Evolutionary conservation across 2,888 invertebrate genomes (phyloP), one percentile per base, ranked within the genome.

Genomic region (Anagyrus pseudococci): DNA sequence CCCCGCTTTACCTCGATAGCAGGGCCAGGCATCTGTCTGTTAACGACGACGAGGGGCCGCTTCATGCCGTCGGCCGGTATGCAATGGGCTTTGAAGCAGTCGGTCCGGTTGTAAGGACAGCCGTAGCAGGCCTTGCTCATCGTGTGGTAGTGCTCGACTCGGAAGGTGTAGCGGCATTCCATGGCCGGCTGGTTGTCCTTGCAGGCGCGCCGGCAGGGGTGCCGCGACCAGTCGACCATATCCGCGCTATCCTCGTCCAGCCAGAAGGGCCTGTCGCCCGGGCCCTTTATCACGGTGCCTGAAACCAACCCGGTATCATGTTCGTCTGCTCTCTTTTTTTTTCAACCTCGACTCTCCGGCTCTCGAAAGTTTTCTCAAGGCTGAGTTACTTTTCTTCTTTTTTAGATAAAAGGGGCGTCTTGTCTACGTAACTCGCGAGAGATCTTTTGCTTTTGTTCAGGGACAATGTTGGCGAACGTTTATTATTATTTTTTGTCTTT

Each of bases 11-110:
- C 93, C 86, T 94, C 91, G 56, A 96, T 88, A 0, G 88, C 80
- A 0, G 95, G 95, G 44, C 95, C 95, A 0, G 96, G 95, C 85
- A 96, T 86, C 82, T 89, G 89, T 68, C 95, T 86, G 82, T 96
- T 96, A 4, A 94, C 86, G 0, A 92, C 90, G 15, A 91, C 86
- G 33, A 96, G 82, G 0, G 91, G 85, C 67, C 94, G 84, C 62
- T 86, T 86, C 44, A 89, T 84, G 0, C 96, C 96, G 79, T 96
- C 94, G 1, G 88, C 93, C 0, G 92, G 85, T 64, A 96, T 87
- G 77, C 96, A 96, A 76, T 96, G 91, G 0, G 87, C 86, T 54
- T 90, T 83, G 48, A 81, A 82, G 75, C 96, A 96, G 75, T 96
- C 93, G 0, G 87, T 86, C 1, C 82, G 70, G 75, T 90, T 90